phyloP scores from a whole-genome alignment of 2,888 invertebrate species.

The Drosophila ezoana region DNA sequence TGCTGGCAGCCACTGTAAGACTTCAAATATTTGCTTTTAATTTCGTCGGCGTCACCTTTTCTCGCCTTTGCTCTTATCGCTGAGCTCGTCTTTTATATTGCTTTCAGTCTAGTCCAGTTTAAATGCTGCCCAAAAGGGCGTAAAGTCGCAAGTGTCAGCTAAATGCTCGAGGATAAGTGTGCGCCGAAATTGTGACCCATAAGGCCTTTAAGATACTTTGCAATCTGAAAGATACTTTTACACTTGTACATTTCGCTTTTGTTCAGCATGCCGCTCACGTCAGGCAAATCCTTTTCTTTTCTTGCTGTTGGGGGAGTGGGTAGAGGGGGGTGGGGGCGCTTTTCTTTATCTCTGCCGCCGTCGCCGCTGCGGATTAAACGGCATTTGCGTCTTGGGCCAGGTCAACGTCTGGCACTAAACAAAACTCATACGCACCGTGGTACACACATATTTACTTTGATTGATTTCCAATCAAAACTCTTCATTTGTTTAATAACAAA shows the following conservation, averaged over 20 bases:
- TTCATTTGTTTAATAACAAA: slow-evolving; percentile 13
- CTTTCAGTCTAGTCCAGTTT: slow-evolving; percentile 1
- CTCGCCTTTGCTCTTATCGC: slow-evolving; percentile 1
- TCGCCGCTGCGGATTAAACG: slow-evolving; percentile 53
- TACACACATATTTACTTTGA: neutral
- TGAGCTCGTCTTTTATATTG: slow-evolving; percentile 11
- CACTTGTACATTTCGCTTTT: neutral
- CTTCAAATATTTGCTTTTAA: slow-evolving; percentile 53
- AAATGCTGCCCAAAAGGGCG: slow-evolving; percentile 14
- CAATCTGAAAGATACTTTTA: slow-evolving; percentile 2
- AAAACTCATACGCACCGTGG: slow-evolving; percentile 31
- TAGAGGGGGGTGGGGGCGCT: neutral
- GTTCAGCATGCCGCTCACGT: slow-evolving; percentile 58
- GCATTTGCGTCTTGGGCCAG: slow-evolving; percentile 29
- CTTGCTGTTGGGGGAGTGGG: too few relatives aligned
- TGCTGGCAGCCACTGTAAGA: slow-evolving; percentile 18
- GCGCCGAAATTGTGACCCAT: neutral
- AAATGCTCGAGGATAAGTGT: slow-evolving; percentile 7
- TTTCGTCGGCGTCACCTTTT: slow-evolving; percentile 25
- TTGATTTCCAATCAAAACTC: neutral
- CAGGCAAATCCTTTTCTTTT: slow-evolving; percentile 45
- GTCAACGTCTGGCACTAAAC: slow-evolving; percentile 12
- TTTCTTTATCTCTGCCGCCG: slow-evolving; percentile 2
- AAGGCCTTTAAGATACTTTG: slow-evolving; percentile 11
- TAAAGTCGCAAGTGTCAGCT: slow-evolving; percentile 3